Evolutionary conservation across 2,797 vertebrate genomes (phyloP), one percentile per base, ranked within the genome.

Genomic region (Lerista edwardsae): DNA sequence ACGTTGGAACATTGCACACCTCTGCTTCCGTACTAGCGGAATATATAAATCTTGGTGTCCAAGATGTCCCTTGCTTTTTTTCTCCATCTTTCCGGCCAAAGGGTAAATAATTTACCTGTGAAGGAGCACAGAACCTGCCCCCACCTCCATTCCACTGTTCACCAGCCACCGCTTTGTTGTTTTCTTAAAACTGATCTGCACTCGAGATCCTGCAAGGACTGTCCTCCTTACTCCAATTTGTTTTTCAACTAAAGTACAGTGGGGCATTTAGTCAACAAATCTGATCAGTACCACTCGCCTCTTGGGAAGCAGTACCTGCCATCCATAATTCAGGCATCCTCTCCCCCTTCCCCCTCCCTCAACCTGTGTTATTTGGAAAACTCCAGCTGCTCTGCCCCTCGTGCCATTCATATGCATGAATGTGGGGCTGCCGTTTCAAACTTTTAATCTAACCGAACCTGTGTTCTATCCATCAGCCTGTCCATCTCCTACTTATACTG

Each of bases 191-290:
- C 44, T 31, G 51, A 74, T 17, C 74, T 59, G n/a, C n/a, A 64
- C 19, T 25, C 64, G 71, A 41, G 61, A 27, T 74, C 41, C 64
- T 69, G 2, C 91, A 77, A 88, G 90, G 90, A 73, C 90, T 91
- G 89, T 88, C 51, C 51, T 90, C 51, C 84, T 85, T 90, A 87
- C 9, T 47, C 27, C 80, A 84, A 79, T 72, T 85, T n/a, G 7
- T 78, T 62, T 41, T 92, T 89, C 83, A 93, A 91, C 36, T 19
- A 91, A 92, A 89, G 71, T 80, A 79, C 86, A 86, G 61, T 3
- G 67, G 73, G 59, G 39, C 92, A 79, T 93, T 93, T 91, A 94
- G 93, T 94, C 92, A 91, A 71, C 55, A 68, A 85, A 3, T 93
- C 90, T 94, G 82, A 87, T 90, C 92, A 92, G 89, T 87, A 74